phyloP scores from a whole-genome alignment of 2,797 vertebrate genomes.

The Pachyuromys duprasi region DNA sequence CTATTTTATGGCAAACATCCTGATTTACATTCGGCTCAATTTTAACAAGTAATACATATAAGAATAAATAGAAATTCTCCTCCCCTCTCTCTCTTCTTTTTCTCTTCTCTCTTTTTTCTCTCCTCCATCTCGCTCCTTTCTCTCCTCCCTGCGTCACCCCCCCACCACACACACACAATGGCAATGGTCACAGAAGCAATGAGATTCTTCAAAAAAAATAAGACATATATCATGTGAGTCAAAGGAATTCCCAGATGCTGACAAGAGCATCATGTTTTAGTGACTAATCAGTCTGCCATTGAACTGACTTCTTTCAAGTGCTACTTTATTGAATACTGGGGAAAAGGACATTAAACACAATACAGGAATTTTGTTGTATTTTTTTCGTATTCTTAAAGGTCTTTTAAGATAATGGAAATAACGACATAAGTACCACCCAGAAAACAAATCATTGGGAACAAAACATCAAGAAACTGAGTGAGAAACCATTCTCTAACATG shows the following conservation, averaged over 20 bases:
- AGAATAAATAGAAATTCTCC: neutral
- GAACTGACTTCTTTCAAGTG: neutral
- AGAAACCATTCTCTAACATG: neutral
- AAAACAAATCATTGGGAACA: neutral
- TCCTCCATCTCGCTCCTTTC: neutral
- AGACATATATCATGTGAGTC: neutral
- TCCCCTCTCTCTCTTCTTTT: neutral
- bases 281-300: neutral
- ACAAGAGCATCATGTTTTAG: neutral
- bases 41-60: neutral
- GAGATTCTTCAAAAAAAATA: neutral
- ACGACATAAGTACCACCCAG: neutral
- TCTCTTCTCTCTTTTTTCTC: neutral
- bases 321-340: neutral
- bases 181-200: neutral
- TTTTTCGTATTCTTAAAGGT: neutral
- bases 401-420: neutral
- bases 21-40: neutral
- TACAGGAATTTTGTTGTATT: neutral
- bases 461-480: neutral
- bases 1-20: neutral
- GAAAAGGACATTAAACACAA: neutral
- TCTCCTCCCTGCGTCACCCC: neutral
- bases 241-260: neutral
- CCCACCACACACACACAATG: too few relatives aligned